Base-by-base conservation (phyloP, 1,140 invertebrate species). In the Dinothrombium tinctorium region DNA sequence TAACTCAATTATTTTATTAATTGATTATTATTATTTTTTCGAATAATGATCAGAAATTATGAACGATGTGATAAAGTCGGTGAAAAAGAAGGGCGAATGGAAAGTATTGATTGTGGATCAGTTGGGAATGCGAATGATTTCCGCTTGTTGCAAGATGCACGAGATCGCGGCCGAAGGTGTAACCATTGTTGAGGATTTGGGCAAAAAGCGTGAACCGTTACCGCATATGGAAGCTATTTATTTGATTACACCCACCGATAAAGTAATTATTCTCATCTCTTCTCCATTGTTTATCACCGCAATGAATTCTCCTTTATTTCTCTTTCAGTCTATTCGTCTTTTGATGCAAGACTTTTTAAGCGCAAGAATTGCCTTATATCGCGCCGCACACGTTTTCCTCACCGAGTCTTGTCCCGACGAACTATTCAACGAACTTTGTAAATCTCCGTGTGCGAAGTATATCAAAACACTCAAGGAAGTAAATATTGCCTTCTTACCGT, bases 111-210 rank as follows among this genome's bases (percentile, higher is more conserved):
- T 99, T 26, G 89, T 99, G 22, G 94, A 99, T 61, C 79, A 92
- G 54, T 66, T 98, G 12, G 80, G 86, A 11, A 99, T 95, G 87
- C 65, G 90, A 43, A 99, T 98, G 87, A 79, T 99, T 1, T 96
- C 89, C 2, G 84, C 92, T 2, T 99, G 92, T 58, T 94, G 86
- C 61, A 98, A 98, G 65, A 98, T 99, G 92, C 89, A 95, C 60
- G 87, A 98, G 55, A 92, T 99, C 45, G 92, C 90, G 50, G 82
- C 84, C 32, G 86, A 96, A 64, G 94, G 92, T 50, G 94, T 99
- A 43, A 99, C 92, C 42, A 73, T 99, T 69, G 94, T 99, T 21
- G 94, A 99, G 62, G 87, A 98, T 59, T 81, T 99, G 41, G 75
- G 82, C 54, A 99, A 98, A 60, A 87, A 86, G 54, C 68, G 94